These are phyloP conservation scores for Amphiprion clarkii DNA, from an alignment of 2,797 vertebrate species.

Conservation along the genomic window DNA sequence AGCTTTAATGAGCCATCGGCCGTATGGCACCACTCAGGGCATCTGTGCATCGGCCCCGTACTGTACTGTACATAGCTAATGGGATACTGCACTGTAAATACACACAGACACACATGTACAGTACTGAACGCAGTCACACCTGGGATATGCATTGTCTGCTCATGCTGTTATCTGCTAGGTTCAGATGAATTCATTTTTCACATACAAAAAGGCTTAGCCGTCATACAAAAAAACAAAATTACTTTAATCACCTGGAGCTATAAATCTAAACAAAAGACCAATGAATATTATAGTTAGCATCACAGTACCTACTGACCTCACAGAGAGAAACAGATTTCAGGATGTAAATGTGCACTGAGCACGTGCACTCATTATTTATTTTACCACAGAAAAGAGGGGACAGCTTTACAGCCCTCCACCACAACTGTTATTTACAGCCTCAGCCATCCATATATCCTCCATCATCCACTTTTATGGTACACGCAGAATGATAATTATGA, in stretches of 20 bases:
- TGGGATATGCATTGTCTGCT: constrained; percentile 35
- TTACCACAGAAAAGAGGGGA: constrained; percentile 65
- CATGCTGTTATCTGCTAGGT: constrained; percentile 12
- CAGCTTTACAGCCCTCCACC: constrained; percentile 73
- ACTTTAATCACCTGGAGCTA: background rate
- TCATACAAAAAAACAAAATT: constrained; percentile 15
- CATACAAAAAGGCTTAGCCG: constrained; percentile 10
- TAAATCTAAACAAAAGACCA: constrained; percentile 1
- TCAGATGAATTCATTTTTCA: constrained; percentile 4
- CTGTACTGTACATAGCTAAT: constrained; percentile 75
- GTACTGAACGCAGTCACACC: constrained; percentile 30
- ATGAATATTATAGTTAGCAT: constrained; percentile 3
- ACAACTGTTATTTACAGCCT: constrained; percentile 72
- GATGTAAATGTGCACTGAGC: constrained; percentile 42
- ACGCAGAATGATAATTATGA: constrained; percentile 76
- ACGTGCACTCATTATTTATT: constrained; percentile 71
- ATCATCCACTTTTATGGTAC: constrained; percentile 76
- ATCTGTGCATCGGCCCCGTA: constrained; percentile 81
- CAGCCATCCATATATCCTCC: constrained; percentile 70
- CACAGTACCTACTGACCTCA: constrained; percentile 31
- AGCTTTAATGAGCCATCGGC: constrained; percentile 87
- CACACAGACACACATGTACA: constrained; percentile 22
- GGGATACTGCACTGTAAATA: constrained; percentile 65
- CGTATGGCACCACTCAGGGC: constrained; percentile 85
- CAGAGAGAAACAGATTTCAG: constrained; percentile 49